A percentile compares a stretch with the other conserved stretches of the same genome.
Conservation (phyloP, 92 coral and sea anemone species). For the Palythoa heliodiscus region DNA sequence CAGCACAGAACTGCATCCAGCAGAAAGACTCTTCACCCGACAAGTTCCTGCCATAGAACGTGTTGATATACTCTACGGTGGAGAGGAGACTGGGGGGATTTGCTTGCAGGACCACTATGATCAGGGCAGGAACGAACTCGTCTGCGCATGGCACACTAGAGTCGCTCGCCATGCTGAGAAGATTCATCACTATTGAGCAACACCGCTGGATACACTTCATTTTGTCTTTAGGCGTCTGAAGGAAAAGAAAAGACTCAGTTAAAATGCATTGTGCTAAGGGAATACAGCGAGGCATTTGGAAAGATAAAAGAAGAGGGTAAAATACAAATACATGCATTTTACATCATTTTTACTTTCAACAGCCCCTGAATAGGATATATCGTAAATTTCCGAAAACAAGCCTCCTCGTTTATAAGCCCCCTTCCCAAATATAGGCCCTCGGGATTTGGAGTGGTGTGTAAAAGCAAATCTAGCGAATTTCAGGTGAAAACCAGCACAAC, state of each 20-base stretch:
- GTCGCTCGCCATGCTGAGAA: constrained; percentile 88
- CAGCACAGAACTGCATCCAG: constrained; percentile 99
- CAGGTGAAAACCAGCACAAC: too few species aligned
- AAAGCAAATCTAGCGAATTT: too few species aligned
- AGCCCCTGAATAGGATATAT: neutral
- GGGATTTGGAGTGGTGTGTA: too few species aligned
- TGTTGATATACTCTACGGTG: constrained; percentile 87
- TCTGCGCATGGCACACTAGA: constrained; percentile 96
- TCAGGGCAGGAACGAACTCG: constrained; percentile 92
- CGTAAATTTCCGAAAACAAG: too few species aligned
- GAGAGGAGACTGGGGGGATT: constrained; percentile 96
- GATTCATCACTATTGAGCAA: constrained; percentile 95
- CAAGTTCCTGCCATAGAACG: constrained; percentile 80
- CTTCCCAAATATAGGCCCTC: too few species aligned
- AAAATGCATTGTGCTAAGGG: neutral
- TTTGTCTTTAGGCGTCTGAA: constrained; percentile 96
- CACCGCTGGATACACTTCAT: constrained; percentile 97
- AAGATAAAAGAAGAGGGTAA: neutral
- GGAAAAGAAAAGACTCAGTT: neutral
- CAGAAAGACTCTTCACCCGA: constrained; percentile 95
- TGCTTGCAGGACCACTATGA: constrained; percentile 93
- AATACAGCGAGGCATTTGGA: neutral
- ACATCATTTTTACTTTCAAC: neutral
- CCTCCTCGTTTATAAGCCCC: too few species aligned
- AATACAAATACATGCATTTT: neutral